Evolutionary conservation across 2,797 vertebrate genomes (phyloP), one percentile per base, ranked within the genome.

Genomic region (Acanthiza pusilla): DNA sequence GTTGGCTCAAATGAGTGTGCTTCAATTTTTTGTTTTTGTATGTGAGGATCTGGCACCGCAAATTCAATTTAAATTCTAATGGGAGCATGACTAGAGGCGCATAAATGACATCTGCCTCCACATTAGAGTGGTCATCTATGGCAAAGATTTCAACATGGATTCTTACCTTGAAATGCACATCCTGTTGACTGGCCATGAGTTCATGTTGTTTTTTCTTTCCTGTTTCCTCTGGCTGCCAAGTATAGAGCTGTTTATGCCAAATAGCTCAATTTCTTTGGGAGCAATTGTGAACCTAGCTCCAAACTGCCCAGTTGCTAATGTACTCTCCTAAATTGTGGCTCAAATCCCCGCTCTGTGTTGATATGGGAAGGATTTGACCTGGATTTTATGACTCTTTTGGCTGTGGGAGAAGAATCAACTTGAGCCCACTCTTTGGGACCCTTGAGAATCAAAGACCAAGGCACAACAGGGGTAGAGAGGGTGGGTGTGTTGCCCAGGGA

Each of bases 51-150:
- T 94, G 72, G 68, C 45, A 30, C 26, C 3, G 1, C 55, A 91
- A 79, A 94, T 81, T 89, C 40, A 42, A 78, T 94, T 88, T 75
- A 73, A 40, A 80, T 90, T 92, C 77, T 94, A 55, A 45, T 40
- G 45, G 77, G 74, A 81, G 21, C 30, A 6, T 80, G 62, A 26
- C 43, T 75, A 65, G 70, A 85, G 21, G 53, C 90, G 63, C 36
- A 19, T 75, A 81, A 82, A 72, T 75, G 71, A 58, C 60, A 81
- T 66, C 67, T 93, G 70, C n/a, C 23, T 93, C 62, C 12, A 9
- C 32, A 38, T 80, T 82, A 76, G 50, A 32, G 60, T 50, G 38
- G n/a, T 62, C 71, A 55, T 76, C 78, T 73, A 21, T 58, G 62
- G 71, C 85, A 55, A 40, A 63, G 63, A 70, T 36, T 51, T 32